Base-by-base conservation (phyloP, 2,888 invertebrate genomes). In the Margaritifera margaritifera region DNA sequence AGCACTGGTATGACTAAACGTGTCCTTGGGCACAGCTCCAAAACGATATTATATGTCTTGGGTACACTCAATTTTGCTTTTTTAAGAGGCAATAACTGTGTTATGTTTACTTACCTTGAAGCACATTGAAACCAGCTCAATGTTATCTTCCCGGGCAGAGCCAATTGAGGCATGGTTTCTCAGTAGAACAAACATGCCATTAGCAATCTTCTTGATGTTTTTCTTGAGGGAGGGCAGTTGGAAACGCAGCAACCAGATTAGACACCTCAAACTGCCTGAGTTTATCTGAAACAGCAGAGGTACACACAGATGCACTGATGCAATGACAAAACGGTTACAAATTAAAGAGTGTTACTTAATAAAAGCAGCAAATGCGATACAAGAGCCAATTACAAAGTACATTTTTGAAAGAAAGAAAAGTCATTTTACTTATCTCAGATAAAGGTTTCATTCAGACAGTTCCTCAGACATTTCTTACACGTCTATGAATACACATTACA, bases 151-250 rank as follows among this genome's bases (percentile, higher is more conserved):
- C 91, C 95, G 94, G 74, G 94, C 94, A 64, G 95, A 93, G 51
- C 95, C 96, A 72, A 94, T 93, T 0, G 94, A 94, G 0, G 96
- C 95, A 86, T 96, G 97, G 89, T 96, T 97, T 82, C 96, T 95
- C 6, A 98, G 90, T 71, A 97, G 93, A n/a, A 92, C 90, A 87
- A 98, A 98, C 76, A 98, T 92, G 1, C 93, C 92, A 57, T 92
- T 91, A 0, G 94, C 93, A 62, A 98, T 93, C 53, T 92, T 92
- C 24, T 91, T 90, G 4, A 95, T 92, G 82, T 93, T 91, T 42
- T 92, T 90, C 72, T 92, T 92, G 68, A 97, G 89, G 0, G 93
- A 92, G 0, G 94, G 93, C 27, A 97, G 91, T 70, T 86, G 84
- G 72, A 94, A 93, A 87, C 93, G 93, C 22, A 95, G 91, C 53